These are phyloP conservation scores for Isoperla grammatica DNA, from an alignment of 2,888 invertebrate genomes.

Conservation along the genomic window DNA sequence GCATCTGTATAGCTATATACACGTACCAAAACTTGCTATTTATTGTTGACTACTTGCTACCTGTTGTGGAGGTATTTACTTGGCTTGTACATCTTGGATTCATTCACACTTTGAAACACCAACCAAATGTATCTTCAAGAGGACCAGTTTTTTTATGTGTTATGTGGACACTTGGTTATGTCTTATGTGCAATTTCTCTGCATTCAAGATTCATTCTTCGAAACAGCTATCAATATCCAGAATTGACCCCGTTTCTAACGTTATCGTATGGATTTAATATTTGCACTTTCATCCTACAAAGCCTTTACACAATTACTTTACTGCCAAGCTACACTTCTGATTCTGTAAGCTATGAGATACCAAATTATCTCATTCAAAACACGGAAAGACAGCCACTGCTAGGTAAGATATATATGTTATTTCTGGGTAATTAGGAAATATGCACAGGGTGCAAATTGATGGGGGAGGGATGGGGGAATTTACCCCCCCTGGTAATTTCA, in stretches of 20 bases:
- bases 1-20: conserved; percentile 45
- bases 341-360: conserved; percentile 42
- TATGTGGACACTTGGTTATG: conserved; percentile 61
- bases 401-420: conserved; percentile 18
- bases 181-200: conserved; percentile 62
- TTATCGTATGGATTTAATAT: conserved; percentile 53
- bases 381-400: conserved; percentile 25
- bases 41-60: conserved; percentile 64
- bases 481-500: no score
- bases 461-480: no score
- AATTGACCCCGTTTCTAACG: conserved; percentile 36
- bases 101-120: conserved; percentile 57
- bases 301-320: conserved; percentile 63
- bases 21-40: conserved; percentile 37
- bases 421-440: neutral
- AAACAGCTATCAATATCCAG: conserved; percentile 1
- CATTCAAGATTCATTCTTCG: conserved; percentile 54
- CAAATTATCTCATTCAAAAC: conserved; percentile 28
- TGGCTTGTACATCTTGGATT: conserved; percentile 81
- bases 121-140: conserved; percentile 53
- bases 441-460: no score
- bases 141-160: conserved; percentile 66
- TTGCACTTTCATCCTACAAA: conserved; percentile 56
- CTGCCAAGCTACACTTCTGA: conserved; percentile 57
- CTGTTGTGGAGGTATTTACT: conserved; percentile 63